Evolutionary conservation across 2,888 invertebrate genomes (phyloP), one percentile per base, ranked within the genome.

Genomic region (Folsomia manolachei): DNA sequence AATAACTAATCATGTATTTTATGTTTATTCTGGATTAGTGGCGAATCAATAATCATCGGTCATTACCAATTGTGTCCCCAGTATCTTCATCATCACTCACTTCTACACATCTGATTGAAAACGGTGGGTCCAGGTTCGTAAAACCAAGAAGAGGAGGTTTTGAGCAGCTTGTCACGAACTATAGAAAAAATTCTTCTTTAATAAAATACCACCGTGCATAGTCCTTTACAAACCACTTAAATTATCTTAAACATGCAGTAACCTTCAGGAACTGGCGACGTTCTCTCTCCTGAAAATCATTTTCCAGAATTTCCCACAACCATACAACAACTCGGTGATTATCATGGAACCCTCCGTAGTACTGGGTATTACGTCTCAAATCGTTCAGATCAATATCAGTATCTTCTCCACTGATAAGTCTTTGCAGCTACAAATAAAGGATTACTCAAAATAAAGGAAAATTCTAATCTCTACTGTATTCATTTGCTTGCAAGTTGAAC

Each of bases 331-430:
- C 97, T 80, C 95, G 89, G 86, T 98, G 98, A 74, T 94, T 95
- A 87, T 94, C 95, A 85, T 99, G 99, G 86, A 99, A 99, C 2
- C 99, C 99, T 72, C 99, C 99, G 86, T 97, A 99, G 86, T 99
- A 99, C 85, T 97, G 97, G 11, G 97, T 97, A 86, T 99, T 93
- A 69, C 89, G 90, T 1, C 95, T 87, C 75, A 95, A 84, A 85
- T 95, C 94, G 79, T 89, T 88, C 79, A 97, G 85, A 86, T 98
- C 97, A 60, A 98, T 85, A 0, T 96, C 96, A 51, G 91, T 91
- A 83, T 95, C 96, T 85, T 97, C 97, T 7, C 98, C 98, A 75
- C 97, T 96, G 81, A 98, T 96, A 24, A 98, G 87, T 71, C 96
- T 89, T 85, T 97, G 97, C 27, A 97, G 86, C 91, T 91, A 80